Evolutionary conservation across 1,140 invertebrate species (phyloP), one percentile per base, ranked within the genome.

Genomic region (Bombus pyrosoma): DNA sequence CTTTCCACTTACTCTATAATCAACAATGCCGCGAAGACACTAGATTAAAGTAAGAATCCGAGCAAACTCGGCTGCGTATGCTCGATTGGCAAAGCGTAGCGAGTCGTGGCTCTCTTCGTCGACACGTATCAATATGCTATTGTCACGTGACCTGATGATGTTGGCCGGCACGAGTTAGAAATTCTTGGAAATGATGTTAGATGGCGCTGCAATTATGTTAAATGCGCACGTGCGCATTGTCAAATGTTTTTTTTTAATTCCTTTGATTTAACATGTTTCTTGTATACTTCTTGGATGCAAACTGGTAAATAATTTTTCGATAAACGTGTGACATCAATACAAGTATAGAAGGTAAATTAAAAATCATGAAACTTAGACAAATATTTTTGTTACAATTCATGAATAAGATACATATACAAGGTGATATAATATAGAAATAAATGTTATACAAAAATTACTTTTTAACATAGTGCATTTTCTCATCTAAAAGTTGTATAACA

Each of bases 91-190:
- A 92, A 91, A 91, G 83, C 83, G 89, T 86, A 92, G 89, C 91
- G 90, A 93, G 90, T 94, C 93, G 93, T 93, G 93, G 92, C 93
- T 92, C 86, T 81, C 86, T 86, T 91, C 88, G 91, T 90, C 89
- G 94, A 94, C 94, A 95, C 94, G 94, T 95, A 95, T 94, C 94
- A 94, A 95, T 95, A 94, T 92, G 87, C 90, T 79, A 91, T 72
- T 86, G 90, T 95, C 94, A 95, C 94, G 94, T 94, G 94, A 94
- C 92, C 86, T 94, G 94, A 95, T 95, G 94, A 95, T 95, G 94
- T 95, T 94, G 94, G 94, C 94, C 91, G 93, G 87, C 88, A 81
- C 88, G 77, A 78, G 62, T 37, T 22, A 47, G 34, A 28, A 47
- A 32, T 81, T 84, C n/a, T 32, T 4, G 3, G 1, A n/a, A 3